Evolutionary conservation across 2,888 invertebrate genomes (phyloP), one percentile per base, ranked within the genome.

Genomic region (Colletes collaris): DNA sequence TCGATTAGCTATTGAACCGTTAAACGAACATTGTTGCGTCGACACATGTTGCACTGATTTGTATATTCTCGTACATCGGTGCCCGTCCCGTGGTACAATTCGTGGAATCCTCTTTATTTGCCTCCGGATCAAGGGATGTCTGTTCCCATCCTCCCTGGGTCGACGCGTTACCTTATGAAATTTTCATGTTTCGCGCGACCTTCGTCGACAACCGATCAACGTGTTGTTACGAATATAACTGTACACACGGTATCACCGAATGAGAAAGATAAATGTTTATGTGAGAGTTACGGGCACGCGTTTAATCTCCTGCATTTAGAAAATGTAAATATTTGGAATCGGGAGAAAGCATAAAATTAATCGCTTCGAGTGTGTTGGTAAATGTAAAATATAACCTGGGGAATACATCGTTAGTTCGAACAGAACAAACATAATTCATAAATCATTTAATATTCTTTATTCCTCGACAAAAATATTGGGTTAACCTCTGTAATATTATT

Each of bases 131-230:
- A 72, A 68, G 65, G 67, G 74, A 71, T 62, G 65, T 64, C 62
- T 66, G 40, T 40, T 44, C 52, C 49, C 56, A n/a, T 59, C 16
- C 72, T 50, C 13, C 50, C 49, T 40, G 35, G 3, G n/a, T 50
- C 77, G 69, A 16, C 60, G 71, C 46, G 63, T 67, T 79, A 46
- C 59, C 79, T 77, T 71, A 84, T 85, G 80, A 86, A 86, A 84
- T 77, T 84, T 86, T 84, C 86, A 83, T 81, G 62, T 72, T 77
- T 63, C 78, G 49, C 46, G 59, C 13, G 27, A 62, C 60, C 71
- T 69, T 75, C 16, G 40, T 8, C 59, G 63, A 55, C 53, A 56
- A 65, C 56, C 49, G 55, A 68, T 58, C 60, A 19, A 59, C 73
- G 59, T 16, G 55, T 64, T n/a, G 64, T 44, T 16, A 49, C 63